Evolutionary conservation across 2,797 vertebrate genomes (phyloP).

Genomic region (Sciurus carolinensis): DNA sequence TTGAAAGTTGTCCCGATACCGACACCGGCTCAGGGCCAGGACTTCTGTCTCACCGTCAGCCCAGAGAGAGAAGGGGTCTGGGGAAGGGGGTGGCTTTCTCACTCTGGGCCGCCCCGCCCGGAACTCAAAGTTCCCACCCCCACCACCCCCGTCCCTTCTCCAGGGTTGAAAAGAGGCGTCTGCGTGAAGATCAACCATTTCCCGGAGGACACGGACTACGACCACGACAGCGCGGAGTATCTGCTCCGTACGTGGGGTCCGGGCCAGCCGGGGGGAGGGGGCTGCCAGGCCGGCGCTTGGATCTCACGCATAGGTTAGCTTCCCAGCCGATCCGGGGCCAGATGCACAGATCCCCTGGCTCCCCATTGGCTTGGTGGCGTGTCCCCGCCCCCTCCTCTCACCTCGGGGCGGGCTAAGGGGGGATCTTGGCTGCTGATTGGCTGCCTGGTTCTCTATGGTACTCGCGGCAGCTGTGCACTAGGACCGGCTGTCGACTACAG

Average conservation of each 20-base stretch:
- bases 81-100: neutral
- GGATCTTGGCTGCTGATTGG: constrained; percentile 41
- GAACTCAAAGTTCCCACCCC: neutral
- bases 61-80: neutral
- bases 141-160: constrained; percentile 49
- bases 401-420: neutral
- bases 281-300: neutral
- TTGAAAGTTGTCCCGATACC: neutral
- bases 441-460: neutral
- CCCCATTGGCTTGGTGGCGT: neutral
- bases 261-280: neutral
- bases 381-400: constrained; percentile 41
- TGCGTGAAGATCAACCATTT: constrained; percentile 98
- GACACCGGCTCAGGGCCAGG: neutral
- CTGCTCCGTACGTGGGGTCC: constrained; percentile 93
- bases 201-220: constrained; percentile 97
- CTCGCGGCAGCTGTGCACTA: accelerated
- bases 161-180: constrained; percentile 95
- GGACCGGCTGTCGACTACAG: neutral
- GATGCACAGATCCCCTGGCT: neutral
- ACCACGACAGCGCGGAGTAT: constrained; percentile 97
- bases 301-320: neutral
- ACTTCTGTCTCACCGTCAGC: neutral
- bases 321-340: neutral
- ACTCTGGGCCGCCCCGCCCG: neutral